phyloP scores from a whole-genome alignment of 2,113 vertebrate species.

The Lampris incognitus region DNA sequence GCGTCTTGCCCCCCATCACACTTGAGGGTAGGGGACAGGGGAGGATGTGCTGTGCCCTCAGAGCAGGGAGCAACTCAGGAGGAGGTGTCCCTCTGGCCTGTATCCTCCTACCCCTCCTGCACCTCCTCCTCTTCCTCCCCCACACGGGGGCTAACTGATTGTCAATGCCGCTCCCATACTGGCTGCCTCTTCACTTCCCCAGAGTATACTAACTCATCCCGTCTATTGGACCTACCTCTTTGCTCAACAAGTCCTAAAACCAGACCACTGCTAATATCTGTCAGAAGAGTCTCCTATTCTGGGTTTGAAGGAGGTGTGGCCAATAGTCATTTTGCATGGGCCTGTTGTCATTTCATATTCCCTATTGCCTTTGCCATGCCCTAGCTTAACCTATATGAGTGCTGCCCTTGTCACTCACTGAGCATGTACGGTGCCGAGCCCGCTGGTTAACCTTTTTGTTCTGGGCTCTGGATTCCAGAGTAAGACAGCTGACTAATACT shows the following conservation, averaged over 20 bases:
- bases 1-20: slow-evolving; percentile 92
- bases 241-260: slow-evolving; percentile 42
- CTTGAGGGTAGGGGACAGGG: slow-evolving; percentile 97
- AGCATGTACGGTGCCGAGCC: slow-evolving; percentile 82
- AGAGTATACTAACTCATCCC: slow-evolving; percentile 74
- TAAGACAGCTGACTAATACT: neutral
- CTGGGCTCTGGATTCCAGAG: neutral
- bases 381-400: slow-evolving; percentile 65
- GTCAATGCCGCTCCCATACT: slow-evolving; percentile 47
- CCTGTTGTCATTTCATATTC: slow-evolving; percentile 57
- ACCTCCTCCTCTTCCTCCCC: slow-evolving; percentile 51
- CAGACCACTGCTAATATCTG: slow-evolving; percentile 62
- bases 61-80: slow-evolving; percentile 86
- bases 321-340: slow-evolving; percentile 83
- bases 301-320: slow-evolving; percentile 71
- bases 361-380: slow-evolving; percentile 51
- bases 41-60: slow-evolving; percentile 74
- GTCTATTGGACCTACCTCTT: slow-evolving; percentile 49
- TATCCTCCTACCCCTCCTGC: slow-evolving; percentile 70
- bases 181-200: slow-evolving; percentile 71
- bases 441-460: slow-evolving; percentile 37
- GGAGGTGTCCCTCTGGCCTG: slow-evolving; percentile 76
- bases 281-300: slow-evolving; percentile 80
- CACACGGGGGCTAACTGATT: slow-evolving; percentile 61
- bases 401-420: slow-evolving; percentile 84